Base-by-base conservation (phyloP, 2,797 vertebrate genomes). In the Lithobates pipiens region DNA sequence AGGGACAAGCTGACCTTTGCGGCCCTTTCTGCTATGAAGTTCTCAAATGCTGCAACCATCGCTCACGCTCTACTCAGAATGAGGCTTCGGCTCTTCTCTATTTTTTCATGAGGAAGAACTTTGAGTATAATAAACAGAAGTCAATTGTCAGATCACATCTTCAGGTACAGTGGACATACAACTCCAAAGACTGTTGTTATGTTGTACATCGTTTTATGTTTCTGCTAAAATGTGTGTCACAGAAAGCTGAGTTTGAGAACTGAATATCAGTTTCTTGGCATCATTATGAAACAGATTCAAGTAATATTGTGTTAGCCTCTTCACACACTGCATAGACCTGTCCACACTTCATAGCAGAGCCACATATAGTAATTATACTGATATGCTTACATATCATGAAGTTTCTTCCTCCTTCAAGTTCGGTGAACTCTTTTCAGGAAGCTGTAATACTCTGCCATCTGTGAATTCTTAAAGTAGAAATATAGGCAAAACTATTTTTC, bases 41-140 rank as follows among this genome's bases (percentile, higher is more conserved):
- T 92, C 95, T 99, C 65, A 99, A 98, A 92, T 99, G 98, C 87
- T 99, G 98, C 89, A 99, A 99, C 93, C 97, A 99, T 76, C 96
- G 97, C 76, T 99, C 98, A 85, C 96, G 96, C 90, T 97, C 95
- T 72, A 99, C 98, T 21, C 98, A 99, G 93, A 99, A 90, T 0
- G 97, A 99, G 88, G 98, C 98, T 0, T 96, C 98, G 4, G 98
- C 98, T 23, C 95, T 99, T 88, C 96, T 99, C 10, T 99, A 99
- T 89, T 97, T 99, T 90, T 96, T 99, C 94, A 99, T 99, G 98
- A 96, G 98, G 87, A 99, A 97, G 90, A 99, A 99, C 91, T 99
- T 99, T 93, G 98, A 99, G 90, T 99, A 97, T 90, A 98, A 98
- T 85, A 98, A 98, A 91, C 97, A 99, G 88, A 98, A 96, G 88